Conservation (phyloP, 2,113 vertebrate species). For the Junco hyemalis region DNA sequence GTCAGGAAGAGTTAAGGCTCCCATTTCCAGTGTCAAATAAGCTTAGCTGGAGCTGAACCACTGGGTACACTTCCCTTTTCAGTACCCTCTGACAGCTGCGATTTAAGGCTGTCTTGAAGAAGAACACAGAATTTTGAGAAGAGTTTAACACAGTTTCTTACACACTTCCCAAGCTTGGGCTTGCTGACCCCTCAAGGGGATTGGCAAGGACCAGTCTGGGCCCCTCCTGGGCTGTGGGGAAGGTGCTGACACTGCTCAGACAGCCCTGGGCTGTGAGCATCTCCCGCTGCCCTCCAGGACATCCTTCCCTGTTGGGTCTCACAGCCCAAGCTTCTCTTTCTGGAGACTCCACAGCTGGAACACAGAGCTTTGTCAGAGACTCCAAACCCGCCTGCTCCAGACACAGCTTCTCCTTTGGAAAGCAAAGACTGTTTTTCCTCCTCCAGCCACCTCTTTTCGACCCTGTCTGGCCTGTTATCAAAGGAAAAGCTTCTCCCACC, state of each 20-base stretch:
- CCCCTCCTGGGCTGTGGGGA: background rate
- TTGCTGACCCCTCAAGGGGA: background rate
- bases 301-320: accelerated
- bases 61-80: background rate
- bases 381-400: background rate
- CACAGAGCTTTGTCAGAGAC: background rate
- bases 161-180: background rate
- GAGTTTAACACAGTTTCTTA: background rate
- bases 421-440: background rate
- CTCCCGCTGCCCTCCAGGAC: accelerated
- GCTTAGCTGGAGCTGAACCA: background rate
- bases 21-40: background rate
- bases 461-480: background rate
- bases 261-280: accelerated
- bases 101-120: background rate
- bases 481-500: slow-evolving; percentile 15
- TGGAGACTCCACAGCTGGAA: background rate
- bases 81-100: accelerated
- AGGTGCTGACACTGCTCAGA: accelerated
- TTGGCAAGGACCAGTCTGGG: background rate
- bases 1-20: background rate
- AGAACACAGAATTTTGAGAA: background rate
- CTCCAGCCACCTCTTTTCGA: background rate
- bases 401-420: background rate
- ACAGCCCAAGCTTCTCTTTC: background rate